Evolutionary conservation across 23 tunicate species (phyloP).

Genomic region (Trididemnum miniatum): DNA sequence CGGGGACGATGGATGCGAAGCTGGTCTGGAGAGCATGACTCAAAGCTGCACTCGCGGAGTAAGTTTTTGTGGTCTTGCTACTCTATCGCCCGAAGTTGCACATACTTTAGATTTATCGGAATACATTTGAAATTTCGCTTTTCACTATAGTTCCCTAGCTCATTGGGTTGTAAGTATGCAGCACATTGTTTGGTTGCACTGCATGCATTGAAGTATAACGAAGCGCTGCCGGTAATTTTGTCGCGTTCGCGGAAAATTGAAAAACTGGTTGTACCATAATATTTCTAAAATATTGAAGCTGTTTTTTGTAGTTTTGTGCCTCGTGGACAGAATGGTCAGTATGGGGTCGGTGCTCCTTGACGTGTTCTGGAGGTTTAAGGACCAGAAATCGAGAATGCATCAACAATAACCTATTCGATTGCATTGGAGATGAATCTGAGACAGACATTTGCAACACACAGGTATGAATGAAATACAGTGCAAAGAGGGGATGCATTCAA

Average conservation of each 20-base stretch:
- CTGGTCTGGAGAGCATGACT: slow-evolving; percentile 8
- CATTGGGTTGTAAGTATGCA: too few species aligned
- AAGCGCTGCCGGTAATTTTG: too few species aligned
- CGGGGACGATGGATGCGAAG: slow-evolving; percentile 51
- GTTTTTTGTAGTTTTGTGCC: slow-evolving; percentile 68
- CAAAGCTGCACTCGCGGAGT: slow-evolving; percentile 62
- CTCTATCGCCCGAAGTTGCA: too few species aligned
- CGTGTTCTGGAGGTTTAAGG: slow-evolving; percentile 48
- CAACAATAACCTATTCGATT: slow-evolving; percentile 47
- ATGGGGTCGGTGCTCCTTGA: slow-evolving; percentile 39
- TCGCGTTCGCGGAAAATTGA: too few species aligned
- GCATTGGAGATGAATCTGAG: slow-evolving; percentile 40
- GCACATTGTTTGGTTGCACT: too few species aligned
- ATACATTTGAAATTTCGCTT: neutral
- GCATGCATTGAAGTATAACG: too few species aligned
- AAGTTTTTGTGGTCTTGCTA: slow-evolving; percentile 29
- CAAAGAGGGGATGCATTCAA: too few species aligned
- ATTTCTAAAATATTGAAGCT: too few species aligned
- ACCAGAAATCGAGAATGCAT: slow-evolving; percentile 42
- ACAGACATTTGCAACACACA: slow-evolving; percentile 47
- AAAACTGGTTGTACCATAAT: too few species aligned
- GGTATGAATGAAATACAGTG: slow-evolving; percentile 24
- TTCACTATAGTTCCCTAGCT: too few species aligned
- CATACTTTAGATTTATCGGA: neutral
- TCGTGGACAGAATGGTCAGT: slow-evolving; percentile 57